phyloP scores from a whole-genome alignment of 2,113 vertebrate species.

The Platysteira castanea region DNA sequence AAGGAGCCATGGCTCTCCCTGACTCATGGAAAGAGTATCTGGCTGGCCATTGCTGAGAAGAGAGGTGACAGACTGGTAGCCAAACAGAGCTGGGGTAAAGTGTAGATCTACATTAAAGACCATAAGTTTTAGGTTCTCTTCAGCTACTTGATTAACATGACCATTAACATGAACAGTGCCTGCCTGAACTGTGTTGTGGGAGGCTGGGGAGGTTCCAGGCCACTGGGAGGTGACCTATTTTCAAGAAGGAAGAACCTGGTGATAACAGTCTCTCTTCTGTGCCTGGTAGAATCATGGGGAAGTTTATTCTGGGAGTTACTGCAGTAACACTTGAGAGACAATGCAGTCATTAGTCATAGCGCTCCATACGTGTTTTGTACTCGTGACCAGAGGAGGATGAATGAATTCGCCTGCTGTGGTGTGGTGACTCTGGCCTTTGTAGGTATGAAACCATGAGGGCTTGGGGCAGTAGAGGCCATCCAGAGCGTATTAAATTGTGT shows the following conservation, averaged over 20 bases:
- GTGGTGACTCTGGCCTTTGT: neutral
- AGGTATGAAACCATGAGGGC: neutral
- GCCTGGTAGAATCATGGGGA: neutral
- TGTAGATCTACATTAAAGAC: neutral
- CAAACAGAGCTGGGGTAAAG: neutral
- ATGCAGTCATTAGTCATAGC: neutral
- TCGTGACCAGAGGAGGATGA: neutral
- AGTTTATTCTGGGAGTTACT: neutral
- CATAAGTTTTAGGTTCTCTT: neutral
- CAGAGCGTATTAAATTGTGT: neutral
- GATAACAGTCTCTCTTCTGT: neutral
- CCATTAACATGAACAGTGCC: neutral
- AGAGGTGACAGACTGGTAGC: neutral
- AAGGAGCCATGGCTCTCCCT: neutral
- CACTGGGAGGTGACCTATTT: neutral
- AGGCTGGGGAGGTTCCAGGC: neutral
- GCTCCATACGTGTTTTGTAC: rapidly evolving
- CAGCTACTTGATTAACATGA: neutral
- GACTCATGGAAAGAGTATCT: neutral
- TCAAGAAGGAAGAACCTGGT: neutral
- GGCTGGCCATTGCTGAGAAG: neutral
- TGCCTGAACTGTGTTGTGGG: neutral
- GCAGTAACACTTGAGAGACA: neutral
- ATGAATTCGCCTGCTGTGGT: neutral
- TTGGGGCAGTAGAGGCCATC: neutral